Evolutionary conservation across 2,113 vertebrate species (phyloP).

Genomic region (Sylvilagus bachmani): DNA sequence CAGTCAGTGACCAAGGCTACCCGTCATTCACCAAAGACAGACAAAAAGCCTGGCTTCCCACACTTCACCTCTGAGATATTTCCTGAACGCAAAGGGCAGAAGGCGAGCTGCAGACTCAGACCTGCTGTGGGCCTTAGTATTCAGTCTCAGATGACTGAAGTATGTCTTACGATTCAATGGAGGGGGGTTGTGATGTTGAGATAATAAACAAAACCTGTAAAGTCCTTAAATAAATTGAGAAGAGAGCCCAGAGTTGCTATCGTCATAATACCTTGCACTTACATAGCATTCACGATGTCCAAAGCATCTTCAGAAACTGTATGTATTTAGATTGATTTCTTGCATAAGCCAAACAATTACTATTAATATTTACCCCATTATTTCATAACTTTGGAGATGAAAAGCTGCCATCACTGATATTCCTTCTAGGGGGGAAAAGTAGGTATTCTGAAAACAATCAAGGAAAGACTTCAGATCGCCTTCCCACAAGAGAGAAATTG

Average conservation of each 20-base stretch:
- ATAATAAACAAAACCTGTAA: constrained; percentile 23
- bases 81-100: background rate
- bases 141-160: background rate
- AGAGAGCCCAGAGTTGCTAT: background rate
- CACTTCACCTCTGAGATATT: background rate
- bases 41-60: background rate
- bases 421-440: background rate
- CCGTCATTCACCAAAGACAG: background rate
- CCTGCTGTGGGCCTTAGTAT: background rate
- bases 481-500: background rate
- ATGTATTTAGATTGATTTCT: background rate
- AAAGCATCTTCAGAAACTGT: background rate
- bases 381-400: constrained; percentile 28
- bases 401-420: background rate
- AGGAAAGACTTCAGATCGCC: background rate
- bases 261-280: background rate
- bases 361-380: background rate
- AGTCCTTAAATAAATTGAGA: background rate
- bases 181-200: background rate
- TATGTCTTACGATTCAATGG: background rate
- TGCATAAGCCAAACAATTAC: background rate
- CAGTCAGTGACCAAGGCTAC: background rate
- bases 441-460: constrained; percentile 27
- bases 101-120: background rate
- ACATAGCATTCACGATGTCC: background rate